These are phyloP conservation scores for Nannobrachium achirus DNA, from an alignment of 2,113 vertebrate species.

Conservation along the genomic window DNA sequence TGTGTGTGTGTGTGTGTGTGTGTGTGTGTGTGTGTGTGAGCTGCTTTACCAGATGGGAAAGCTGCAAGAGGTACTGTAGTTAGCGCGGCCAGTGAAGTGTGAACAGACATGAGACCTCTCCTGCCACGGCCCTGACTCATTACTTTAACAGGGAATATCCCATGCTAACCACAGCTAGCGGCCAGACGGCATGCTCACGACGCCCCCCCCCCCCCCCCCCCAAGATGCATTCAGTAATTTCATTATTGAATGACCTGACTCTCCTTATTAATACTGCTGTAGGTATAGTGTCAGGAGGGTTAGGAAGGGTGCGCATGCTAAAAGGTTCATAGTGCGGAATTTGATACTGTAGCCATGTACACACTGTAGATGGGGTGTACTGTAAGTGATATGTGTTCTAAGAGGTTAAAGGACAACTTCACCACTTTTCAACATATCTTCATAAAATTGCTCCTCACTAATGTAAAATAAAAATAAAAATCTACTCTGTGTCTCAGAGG, in stretches of 20 bases:
- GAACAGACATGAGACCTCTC: not conserved
- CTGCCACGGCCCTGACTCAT: slow-evolving; percentile 7
- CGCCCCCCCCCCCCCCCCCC: not conserved
- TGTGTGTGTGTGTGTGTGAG: not conserved
- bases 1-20: not conserved
- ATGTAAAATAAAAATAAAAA: too few relatives aligned
- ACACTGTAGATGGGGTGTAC: not conserved
- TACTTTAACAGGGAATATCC: not conserved
- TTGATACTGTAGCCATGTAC: slow-evolving; percentile 1
- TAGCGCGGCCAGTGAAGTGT: not conserved
- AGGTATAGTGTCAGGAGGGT: too few relatives aligned
- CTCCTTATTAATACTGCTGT: not conserved
- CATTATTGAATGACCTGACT: not conserved
- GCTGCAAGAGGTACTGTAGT: not conserved
- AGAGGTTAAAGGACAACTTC: not conserved
- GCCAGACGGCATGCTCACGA: not conserved
- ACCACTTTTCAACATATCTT: too few relatives aligned
- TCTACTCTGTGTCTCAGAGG: too few relatives aligned
- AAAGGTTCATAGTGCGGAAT: not conserved
- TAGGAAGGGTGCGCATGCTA: not conserved
- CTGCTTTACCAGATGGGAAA: slow-evolving; percentile 16
- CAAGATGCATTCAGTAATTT: slow-evolving; percentile 6
- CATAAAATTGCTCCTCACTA: too few relatives aligned
- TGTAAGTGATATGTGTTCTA: not conserved
- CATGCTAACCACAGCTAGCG: not conserved